Percentiles rank a stretch among this genome's conserved stretches.
Evolutionary conservation across 2,797 vertebrate species (phyloP).

Genomic region (Gymnopithys bicolor): DNA sequence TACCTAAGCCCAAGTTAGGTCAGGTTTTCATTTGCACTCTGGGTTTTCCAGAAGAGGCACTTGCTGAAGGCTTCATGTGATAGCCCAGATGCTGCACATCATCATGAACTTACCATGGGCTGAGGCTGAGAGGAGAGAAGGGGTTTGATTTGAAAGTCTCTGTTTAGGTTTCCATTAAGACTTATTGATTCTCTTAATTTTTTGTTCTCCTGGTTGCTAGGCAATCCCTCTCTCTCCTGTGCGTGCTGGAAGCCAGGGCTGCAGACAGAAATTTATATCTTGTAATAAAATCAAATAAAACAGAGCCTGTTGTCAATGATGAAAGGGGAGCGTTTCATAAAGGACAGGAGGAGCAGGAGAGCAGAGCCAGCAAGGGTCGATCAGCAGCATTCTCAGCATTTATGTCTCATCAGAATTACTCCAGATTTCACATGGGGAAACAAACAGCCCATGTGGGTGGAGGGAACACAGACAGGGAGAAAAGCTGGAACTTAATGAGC

Average conservation of each 20-base stretch:
- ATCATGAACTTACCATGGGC: not conserved
- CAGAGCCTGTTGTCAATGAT: not conserved
- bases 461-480: not conserved
- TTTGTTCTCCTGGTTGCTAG: slow-evolving; percentile 66
- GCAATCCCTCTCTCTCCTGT: slow-evolving; percentile 29
- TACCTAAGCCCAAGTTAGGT: not conserved
- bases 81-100: not conserved
- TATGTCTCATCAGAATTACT: not conserved
- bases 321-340: not conserved
- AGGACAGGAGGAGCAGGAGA: not conserved
- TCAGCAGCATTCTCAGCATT: not conserved
- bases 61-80: not conserved
- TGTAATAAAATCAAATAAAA: slow-evolving; percentile 66
- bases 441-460: not conserved
- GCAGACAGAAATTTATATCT: slow-evolving; percentile 66
- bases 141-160: slow-evolving; percentile 4
- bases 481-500: not conserved
- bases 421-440: not conserved
- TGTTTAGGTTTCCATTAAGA: slow-evolving; percentile 61
- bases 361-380: not conserved
- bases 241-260: not conserved
- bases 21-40: not conserved
- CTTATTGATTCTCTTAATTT: slow-evolving; percentile 69
- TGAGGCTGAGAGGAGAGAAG: not conserved
- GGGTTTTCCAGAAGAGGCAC: not conserved